Evolutionary conservation across 30 jellyfish, hydroid and myxozoan genomes (phyloP).

Genomic region (Chironex yamaguchii): DNA sequence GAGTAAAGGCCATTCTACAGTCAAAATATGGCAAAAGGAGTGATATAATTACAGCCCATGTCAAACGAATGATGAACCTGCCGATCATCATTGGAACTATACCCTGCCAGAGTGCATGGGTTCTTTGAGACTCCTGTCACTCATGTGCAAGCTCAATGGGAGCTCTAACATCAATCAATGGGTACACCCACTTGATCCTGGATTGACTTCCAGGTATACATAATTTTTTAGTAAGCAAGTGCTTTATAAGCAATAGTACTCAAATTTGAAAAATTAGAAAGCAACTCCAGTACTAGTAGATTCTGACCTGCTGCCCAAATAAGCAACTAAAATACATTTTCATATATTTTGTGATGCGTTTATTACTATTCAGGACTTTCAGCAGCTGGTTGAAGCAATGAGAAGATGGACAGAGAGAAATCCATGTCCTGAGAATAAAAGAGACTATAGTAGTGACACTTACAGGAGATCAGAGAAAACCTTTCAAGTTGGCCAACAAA

Average conservation of each 20-base stretch:
- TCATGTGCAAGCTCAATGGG: constrained; percentile 84
- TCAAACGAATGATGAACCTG: constrained; percentile 58
- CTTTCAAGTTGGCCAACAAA: too few relatives aligned
- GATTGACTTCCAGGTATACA: constrained; percentile 74
- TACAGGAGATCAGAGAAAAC: constrained; percentile 45
- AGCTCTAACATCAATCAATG: constrained; percentile 33
- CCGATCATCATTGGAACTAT: constrained; percentile 60
- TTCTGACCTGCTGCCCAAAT: too few relatives aligned
- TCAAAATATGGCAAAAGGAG: constrained; percentile 76
- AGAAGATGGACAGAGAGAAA: constrained; percentile 56
- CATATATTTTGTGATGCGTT: too few relatives aligned
- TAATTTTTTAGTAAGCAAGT: constrained; percentile 69
- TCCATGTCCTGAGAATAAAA: constrained; percentile 9
- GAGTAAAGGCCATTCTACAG: constrained; percentile 68
- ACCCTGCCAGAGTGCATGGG: constrained; percentile 51
- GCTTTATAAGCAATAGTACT: too few relatives aligned
- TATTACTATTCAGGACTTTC: constrained; percentile 63
- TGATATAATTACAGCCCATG: constrained; percentile 61
- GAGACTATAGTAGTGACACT: constrained; percentile 4
- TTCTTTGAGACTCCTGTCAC: constrained; percentile 58
- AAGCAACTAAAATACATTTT: too few relatives aligned
- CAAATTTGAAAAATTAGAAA: too few relatives aligned
- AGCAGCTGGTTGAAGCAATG: constrained; percentile 47
- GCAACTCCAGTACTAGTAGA: too few relatives aligned
- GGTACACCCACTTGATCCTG: constrained; percentile 49